Evolutionary conservation across 2,113 vertebrate species (phyloP).

Genomic region (Macrotus californicus): DNA sequence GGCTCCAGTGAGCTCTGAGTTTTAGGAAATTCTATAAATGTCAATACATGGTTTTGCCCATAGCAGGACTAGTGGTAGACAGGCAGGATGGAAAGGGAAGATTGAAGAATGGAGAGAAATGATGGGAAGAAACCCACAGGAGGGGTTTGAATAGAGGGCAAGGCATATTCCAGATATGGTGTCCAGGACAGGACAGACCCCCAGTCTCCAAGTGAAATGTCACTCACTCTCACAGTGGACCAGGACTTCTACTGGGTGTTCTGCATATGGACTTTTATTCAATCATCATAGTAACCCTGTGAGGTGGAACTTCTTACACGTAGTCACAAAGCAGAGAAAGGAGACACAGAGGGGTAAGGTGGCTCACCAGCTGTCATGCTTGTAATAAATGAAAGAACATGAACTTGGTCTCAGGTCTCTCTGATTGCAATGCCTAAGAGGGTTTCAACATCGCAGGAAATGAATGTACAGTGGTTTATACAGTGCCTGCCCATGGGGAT

Average conservation of each 20-base stretch:
- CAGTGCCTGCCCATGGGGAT: too few species aligned
- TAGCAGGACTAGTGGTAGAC: not conserved
- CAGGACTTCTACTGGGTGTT: not conserved
- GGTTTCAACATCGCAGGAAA: not conserved
- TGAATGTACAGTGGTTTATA: not conserved
- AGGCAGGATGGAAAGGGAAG: not conserved
- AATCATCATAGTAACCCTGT: not conserved
- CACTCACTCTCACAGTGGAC: not conserved
- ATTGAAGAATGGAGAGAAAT: not conserved
- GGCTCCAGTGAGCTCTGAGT: not conserved
- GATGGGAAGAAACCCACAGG: not conserved
- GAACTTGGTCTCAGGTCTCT: not conserved
- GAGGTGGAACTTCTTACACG: not conserved
- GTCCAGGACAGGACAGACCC: rapidly evolving
- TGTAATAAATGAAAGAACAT: not conserved
- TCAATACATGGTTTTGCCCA: not conserved
- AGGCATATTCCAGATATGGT: rapidly evolving
- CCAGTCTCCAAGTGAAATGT: not conserved
- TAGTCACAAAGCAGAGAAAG: not conserved
- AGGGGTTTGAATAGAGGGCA: not conserved
- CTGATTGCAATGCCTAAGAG: not conserved
- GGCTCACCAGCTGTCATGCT: not conserved
- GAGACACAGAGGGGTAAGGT: not conserved
- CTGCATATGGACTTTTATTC: not conserved
- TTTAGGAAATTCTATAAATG: not conserved